A percentile compares a stretch with the other conserved stretches of the same genome.
These are phyloP conservation scores for Cataglyphis hispanica DNA, from an alignment of 1,140 invertebrate species.

Conservation along the genomic window DNA sequence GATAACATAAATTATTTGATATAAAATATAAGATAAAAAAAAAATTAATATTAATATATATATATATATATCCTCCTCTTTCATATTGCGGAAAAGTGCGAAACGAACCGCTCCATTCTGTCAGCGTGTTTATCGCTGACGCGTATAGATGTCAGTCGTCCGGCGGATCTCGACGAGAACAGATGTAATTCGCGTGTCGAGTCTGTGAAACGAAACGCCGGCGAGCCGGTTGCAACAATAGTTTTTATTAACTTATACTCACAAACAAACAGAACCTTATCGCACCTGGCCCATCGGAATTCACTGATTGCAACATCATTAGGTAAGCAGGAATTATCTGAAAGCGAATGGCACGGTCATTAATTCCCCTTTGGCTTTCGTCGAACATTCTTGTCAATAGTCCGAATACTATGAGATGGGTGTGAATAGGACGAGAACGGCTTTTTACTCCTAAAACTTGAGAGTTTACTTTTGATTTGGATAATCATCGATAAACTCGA, in stretches of 20 bases:
- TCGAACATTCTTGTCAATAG: not conserved
- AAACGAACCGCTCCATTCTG: not conserved
- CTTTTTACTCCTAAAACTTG: no score
- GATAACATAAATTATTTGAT: no score
- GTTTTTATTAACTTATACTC: no score
- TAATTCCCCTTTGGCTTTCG: not conserved
- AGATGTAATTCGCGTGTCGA: not conserved
- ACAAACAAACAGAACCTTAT: no score
- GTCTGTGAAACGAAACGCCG: no score
- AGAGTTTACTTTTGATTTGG: no score
- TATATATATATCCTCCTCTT: not conserved
- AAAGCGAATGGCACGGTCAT: no score
- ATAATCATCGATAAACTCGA: no score
- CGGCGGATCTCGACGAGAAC: not conserved
- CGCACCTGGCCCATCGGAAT: not conserved
- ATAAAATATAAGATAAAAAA: no score
- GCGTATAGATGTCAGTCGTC: constrained; percentile 40
- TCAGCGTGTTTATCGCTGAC: not conserved
- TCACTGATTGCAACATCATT: not conserved
- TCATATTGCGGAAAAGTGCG: not conserved
- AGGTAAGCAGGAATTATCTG: not conserved
- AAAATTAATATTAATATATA: not conserved
- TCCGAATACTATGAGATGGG: not conserved
- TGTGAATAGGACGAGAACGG: not conserved
- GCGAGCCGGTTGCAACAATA: not conserved